Percentiles rank a stretch among this genome's conserved stretches.
phyloP scores from a whole-genome alignment of 35 echinoderm and acorn worm species.

The Heliocidaris tuberculata region DNA sequence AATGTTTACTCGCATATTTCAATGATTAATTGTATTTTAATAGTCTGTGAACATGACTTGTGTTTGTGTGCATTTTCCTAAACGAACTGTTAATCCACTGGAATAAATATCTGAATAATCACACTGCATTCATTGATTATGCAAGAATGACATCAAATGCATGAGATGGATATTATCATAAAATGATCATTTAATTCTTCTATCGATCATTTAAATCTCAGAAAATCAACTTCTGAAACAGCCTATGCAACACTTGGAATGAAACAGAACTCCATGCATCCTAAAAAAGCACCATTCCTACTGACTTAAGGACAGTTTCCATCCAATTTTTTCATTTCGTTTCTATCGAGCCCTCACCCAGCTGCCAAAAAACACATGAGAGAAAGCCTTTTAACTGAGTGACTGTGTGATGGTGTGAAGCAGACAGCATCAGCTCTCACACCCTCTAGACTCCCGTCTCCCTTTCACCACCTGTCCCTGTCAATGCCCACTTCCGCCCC shows the following conservation, averaged over 20 bases:
- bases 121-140: too few species aligned
- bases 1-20: too few species aligned
- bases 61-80: too few species aligned
- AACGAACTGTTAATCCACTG: too few species aligned
- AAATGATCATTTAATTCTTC: too few species aligned
- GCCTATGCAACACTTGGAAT: background rate
- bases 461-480: slow-evolving; percentile 19
- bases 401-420: slow-evolving; percentile 1
- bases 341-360: background rate
- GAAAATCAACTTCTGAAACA: background rate
- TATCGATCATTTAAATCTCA: too few species aligned
- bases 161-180: too few species aligned
- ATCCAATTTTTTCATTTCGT: background rate
- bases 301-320: background rate
- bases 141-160: too few species aligned
- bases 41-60: too few species aligned
- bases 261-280: background rate
- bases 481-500: background rate
- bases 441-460: background rate
- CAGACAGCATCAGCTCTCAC: background rate
- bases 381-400: background rate
- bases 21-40: too few species aligned
- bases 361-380: background rate
- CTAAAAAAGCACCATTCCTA: background rate
- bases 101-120: too few species aligned